Percentiles rank a stretch among this genome's conserved stretches.
Evolutionary conservation across 2,113 vertebrate genomes (phyloP).

Genomic region (Clarias batrachus): DNA sequence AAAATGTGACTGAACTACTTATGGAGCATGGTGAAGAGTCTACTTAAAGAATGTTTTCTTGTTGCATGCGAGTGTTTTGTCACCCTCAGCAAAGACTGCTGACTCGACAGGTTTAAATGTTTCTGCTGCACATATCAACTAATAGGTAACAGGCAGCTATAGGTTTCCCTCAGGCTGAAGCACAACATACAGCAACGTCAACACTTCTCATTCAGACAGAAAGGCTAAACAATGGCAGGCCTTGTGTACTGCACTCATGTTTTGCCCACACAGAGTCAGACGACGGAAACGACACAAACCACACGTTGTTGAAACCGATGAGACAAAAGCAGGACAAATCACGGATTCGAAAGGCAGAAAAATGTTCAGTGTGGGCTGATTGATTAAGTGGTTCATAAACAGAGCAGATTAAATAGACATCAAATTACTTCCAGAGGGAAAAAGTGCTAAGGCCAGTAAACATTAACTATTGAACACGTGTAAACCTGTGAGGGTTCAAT

Average conservation of each 20-base stretch:
- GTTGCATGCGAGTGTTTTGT: background rate
- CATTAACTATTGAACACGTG: background rate
- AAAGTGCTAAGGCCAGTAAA: background rate
- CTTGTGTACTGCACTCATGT: constrained; percentile 2
- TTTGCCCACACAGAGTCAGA: constrained; percentile 27
- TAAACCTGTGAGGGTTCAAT: background rate
- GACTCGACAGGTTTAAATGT: constrained; percentile 19
- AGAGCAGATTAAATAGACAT: background rate
- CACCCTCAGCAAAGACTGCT: constrained; percentile 3
- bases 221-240: constrained; percentile 35
- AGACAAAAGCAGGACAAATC: background rate
- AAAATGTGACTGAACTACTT: background rate
- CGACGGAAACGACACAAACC: constrained; percentile 26
- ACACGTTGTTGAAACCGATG: constrained; percentile 1
- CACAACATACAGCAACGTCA: constrained; percentile 34
- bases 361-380: background rate
- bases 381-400: background rate
- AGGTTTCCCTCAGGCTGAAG: constrained; percentile 10
- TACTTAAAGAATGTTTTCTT: background rate
- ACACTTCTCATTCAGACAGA: constrained; percentile 36
- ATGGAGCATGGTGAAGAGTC: background rate
- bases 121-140: constrained; percentile 12
- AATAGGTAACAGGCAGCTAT: constrained; percentile 31
- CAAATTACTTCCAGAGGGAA: background rate
- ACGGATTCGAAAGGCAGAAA: background rate